Conservation (phyloP, 2,888 invertebrate genomes). For the Pyrgus malvae region DNA sequence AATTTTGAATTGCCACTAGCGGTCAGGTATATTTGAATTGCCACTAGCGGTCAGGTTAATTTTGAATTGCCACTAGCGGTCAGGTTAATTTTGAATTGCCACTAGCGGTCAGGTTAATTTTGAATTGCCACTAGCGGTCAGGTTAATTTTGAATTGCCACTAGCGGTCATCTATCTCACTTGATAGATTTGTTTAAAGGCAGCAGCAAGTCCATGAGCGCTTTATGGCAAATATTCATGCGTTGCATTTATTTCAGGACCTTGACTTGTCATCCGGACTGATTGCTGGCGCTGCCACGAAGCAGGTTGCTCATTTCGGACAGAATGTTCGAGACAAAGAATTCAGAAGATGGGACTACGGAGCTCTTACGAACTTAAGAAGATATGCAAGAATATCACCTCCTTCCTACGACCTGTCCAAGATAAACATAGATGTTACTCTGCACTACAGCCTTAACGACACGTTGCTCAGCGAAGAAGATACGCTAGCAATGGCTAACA, state of each 20-base stretch:
- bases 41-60: too few species aligned
- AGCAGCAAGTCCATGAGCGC: too few species aligned
- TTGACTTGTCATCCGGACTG: conserved; percentile 20
- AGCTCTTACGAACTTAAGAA: conserved; percentile 30
- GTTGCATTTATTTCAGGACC: neutral
- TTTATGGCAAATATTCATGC: too few species aligned
- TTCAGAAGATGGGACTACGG: conserved; percentile 41
- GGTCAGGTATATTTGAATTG: too few species aligned
- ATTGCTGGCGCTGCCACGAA: conserved; percentile 38
- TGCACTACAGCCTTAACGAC: conserved; percentile 40
- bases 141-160: too few species aligned
- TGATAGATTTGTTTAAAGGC: too few species aligned
- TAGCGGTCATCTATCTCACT: too few species aligned
- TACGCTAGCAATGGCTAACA: conserved; percentile 36
- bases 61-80: too few species aligned
- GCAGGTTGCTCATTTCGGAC: conserved; percentile 42
- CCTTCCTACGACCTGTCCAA: conserved; percentile 36
- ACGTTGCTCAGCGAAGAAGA: conserved; percentile 35
- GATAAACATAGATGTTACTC: conserved; percentile 34
- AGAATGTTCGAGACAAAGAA: conserved; percentile 36
- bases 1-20: too few species aligned
- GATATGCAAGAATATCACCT: conserved; percentile 33
- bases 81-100: too few species aligned
- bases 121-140: too few species aligned
- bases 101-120: too few species aligned